phyloP scores from a whole-genome alignment of 1,140 invertebrate species.

The Anastrepha obliqua region DNA sequence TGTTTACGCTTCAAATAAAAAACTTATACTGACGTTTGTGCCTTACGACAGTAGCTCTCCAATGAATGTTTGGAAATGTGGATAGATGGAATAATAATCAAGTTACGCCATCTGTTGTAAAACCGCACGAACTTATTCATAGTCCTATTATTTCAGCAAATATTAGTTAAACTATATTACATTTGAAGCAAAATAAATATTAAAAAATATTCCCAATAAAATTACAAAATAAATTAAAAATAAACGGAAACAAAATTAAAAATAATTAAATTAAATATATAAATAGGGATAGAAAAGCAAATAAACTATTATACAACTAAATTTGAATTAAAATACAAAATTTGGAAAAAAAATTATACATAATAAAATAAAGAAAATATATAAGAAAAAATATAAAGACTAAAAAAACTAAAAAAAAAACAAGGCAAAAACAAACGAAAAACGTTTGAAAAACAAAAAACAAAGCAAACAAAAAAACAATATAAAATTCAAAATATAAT shows the following conservation, averaged over 20 bases:
- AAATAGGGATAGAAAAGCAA: neutral
- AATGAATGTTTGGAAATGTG: too few relatives aligned
- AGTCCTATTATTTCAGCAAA: neutral
- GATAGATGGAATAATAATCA: too few relatives aligned
- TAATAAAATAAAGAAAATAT: neutral
- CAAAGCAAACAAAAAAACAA: neutral
- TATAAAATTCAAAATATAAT: neutral
- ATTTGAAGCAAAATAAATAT: neutral
- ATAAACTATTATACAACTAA: neutral
- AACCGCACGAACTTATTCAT: too few relatives aligned
- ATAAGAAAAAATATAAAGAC: neutral
- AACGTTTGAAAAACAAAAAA: neutral
- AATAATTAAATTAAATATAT: neutral
- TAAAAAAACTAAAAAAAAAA: neutral
- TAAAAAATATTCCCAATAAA: too few relatives aligned
- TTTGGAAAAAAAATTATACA: neutral
- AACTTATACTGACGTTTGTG: too few relatives aligned
- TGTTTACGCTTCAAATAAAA: too few relatives aligned
- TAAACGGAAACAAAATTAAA: neutral
- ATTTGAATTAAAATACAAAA: neutral
- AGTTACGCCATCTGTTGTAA: too few relatives aligned
- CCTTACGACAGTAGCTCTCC: too few relatives aligned
- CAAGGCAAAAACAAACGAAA: neutral
- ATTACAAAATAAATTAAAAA: too few relatives aligned
- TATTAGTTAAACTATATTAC: neutral